Evolutionary conservation across 2,888 invertebrate genomes (phyloP), one percentile per base, ranked within the genome.

Genomic region (Pheosia tremula): DNA sequence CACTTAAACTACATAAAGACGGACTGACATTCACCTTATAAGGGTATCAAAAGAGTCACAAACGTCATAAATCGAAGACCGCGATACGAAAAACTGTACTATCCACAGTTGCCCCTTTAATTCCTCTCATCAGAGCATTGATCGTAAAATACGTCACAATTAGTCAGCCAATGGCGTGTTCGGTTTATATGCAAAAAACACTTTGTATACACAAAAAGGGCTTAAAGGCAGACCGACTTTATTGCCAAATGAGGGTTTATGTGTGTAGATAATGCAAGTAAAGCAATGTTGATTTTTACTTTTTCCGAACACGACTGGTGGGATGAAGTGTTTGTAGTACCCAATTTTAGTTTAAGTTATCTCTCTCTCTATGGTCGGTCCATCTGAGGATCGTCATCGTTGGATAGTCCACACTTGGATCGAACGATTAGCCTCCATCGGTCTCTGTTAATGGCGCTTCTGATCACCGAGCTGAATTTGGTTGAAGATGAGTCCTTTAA

Each of bases 61-160:
- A 74, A 72, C 80, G 68, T 88, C 87, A 87, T 91, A 91, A 91
- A 91, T 91, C 84, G 85, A 85, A 68, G 68, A 73, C 50, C 77
- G 24, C 24, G 72, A 71, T 84, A 83, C 86, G 88, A 91, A 82
- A 91, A 89, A 90, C 81, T 72, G 71, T 79, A 84, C 84, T 86
- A 86, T 86, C 81, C 82, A 78, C 86, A 86, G 90, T 87, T 85
- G 86, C 79, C 77, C 74, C 84, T 87, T 88, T 88, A 89, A 90
- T 88, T 87, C 84, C 76, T 76, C 77, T 77, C 38, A 76, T 74
- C 83, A 72, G 80, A 78, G 83, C 79, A 72, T 70, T 71, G 84
- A 78, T 90, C 90, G 88, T 91, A 91, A 90, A 89, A 85, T 87
- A 88, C 87, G 83, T 85, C 86, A 88, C 90, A 92, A 91, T 92